Base-by-base conservation (phyloP, 2,797 vertebrate species). In the Petrocephalus schoutedeni region DNA sequence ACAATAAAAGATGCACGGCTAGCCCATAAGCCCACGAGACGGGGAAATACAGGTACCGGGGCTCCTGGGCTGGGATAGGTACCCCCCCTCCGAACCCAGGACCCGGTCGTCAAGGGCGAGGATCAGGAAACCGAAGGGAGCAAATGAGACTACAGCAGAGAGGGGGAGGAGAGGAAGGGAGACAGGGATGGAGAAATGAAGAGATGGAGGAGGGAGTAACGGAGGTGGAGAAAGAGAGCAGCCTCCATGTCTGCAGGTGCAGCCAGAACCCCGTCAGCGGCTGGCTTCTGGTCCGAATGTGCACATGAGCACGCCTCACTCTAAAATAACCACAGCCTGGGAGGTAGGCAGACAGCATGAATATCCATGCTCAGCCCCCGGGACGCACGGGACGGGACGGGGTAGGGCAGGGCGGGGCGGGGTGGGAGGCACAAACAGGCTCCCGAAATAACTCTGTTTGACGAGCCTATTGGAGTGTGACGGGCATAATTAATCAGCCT, bases 401-500 rank as follows among this genome's bases (percentile, higher is more conserved):
- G 28, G 28, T 28, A 28, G 28, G 28, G 28, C 28, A 28, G 28
- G 28, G 28, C 28, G 28, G 28, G 28, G 41, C 49, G n/a, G 16
- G 7, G 82, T 2, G 14, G 10, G n/a, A 10, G 51, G 4, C 64
- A 9, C 8, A 59, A 80, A 51, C 74, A 59, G 67, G 7, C 49
- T 71, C 28, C 45, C 16, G 2, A 71, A 53, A 87, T 54, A 67
- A 19, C 54, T 54, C 64, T 45, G 88, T 59, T 21, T 14, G 28
- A 77, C 64, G 21, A 21, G 64, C 28, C 61, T 19, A 49, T 86
- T 51, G 8, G 16, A 87, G 41, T 12, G 67, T 16, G 59, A 74
- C 28, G 28, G 56, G 6, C 23, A 53, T 41, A 86, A 87, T 87
- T 82, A 89, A 87, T 53, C 64, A 28, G 80, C 88, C 32, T 77